A percentile compares a stretch with the other conserved stretches of the same genome.
Evolutionary conservation across 2,888 invertebrate species (phyloP).

Genomic region (Branchipolynoe longqiensis): DNA sequence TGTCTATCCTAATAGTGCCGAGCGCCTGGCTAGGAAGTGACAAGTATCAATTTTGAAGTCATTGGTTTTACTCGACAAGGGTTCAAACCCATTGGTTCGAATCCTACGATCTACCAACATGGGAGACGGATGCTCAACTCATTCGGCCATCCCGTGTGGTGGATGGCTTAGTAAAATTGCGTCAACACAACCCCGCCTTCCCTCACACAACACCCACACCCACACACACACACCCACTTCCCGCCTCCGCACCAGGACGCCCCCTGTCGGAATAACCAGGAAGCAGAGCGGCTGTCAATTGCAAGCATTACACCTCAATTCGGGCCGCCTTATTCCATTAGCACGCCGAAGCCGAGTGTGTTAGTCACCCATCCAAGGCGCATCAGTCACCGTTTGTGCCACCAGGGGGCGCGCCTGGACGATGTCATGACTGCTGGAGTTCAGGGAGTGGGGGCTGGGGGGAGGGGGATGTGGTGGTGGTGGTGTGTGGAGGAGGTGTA

Average conservation of each 20-base stretch:
- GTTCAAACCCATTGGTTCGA: too few species aligned
- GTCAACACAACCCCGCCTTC: neutral
- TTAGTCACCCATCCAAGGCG: neutral
- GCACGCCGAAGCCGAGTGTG: neutral
- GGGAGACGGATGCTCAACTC: too few species aligned
- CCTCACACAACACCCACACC: neutral
- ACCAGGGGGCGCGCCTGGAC: neutral
- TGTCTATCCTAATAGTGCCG: too few species aligned
- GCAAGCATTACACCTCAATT: neutral
- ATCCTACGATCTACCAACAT: too few species aligned
- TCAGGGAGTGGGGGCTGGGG: too few species aligned
- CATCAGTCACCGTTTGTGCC: neutral
- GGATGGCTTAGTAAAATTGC: neutral
- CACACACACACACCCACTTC: neutral
- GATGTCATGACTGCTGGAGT: neutral
- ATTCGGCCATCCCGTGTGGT: too few species aligned
- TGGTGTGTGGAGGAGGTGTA: too few species aligned
- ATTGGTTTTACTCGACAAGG: too few species aligned
- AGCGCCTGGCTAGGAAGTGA: too few species aligned
- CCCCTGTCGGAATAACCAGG: constrained; percentile 20
- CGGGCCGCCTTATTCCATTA: constrained; percentile 36
- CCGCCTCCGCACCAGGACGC: neutral
- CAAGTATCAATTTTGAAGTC: too few species aligned
- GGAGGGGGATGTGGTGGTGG: too few species aligned
- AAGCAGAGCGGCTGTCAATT: constrained; percentile 33